Base-by-base conservation (phyloP, 2,113 vertebrate genomes). In the Mastomys coucha region DNA sequence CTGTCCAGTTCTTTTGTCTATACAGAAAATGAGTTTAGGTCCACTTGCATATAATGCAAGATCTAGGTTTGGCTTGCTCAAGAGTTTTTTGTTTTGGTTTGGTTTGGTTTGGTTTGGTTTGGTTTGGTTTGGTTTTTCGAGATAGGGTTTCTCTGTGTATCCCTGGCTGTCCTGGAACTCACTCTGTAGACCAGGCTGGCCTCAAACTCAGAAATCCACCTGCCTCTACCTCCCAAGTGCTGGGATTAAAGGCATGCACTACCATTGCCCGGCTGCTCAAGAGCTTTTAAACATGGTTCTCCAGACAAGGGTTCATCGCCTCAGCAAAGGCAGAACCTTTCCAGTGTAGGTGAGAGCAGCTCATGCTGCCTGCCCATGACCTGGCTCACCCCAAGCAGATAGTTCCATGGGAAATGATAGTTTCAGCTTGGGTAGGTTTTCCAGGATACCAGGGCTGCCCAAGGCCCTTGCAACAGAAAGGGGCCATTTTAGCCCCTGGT, bases 51-150 rank as follows among this genome's bases (percentile, higher is more conserved):
- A 80, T 65, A 53, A 53, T 31, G 51, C 76, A 63, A 20, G 6
- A 11, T 28, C 3, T 1, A 26, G 31, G 22, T 45, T 5, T 2
- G 26, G 8, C 33, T 58, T 16, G 12, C 16, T 60, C 1, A 12
- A 45, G 5, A 3, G 14, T 39, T 51, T 85, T 67, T 33, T n/a
- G n/a, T n/a, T n/a, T n/a, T n/a, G n/a, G n/a, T n/a, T n/a, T n/a
- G n/a, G n/a, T n/a, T n/a, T n/a, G n/a, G n/a, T n/a, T n/a, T n/a
- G n/a, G n/a, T n/a, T n/a, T n/a, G n/a, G n/a, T n/a, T n/a, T n/a
- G n/a, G n/a, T n/a, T n/a, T n/a, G n/a, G n/a, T n/a, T n/a, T n/a
- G n/a, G n/a, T n/a, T n/a, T n/a, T n/a, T n/a, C n/a, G n/a, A n/a
- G n/a, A n/a, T n/a, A n/a, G n/a, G n/a, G n/a, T n/a, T n/a, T n/a